These are phyloP conservation scores for Macrophya alboannulata DNA, from an alignment of 2,888 invertebrate species.

Conservation along the genomic window DNA sequence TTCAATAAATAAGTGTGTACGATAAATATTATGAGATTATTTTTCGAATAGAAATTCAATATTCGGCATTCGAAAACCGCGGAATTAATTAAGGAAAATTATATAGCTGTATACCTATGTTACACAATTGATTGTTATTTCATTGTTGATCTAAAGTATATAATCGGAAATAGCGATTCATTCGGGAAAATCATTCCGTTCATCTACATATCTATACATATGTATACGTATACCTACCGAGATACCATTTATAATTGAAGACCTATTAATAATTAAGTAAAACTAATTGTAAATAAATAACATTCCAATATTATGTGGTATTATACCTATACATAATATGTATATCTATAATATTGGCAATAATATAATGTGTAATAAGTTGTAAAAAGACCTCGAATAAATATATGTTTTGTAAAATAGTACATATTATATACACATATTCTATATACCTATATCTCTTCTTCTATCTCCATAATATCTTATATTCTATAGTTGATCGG, in stretches of 20 bases:
- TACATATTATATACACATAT: constrained; percentile 1
- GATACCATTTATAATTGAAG: neutral
- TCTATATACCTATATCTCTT: neutral
- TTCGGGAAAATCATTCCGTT: neutral
- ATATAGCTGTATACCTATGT: neutral
- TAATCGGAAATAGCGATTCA: neutral
- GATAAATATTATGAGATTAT: neutral
- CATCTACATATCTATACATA: neutral
- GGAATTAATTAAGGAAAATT: neutral
- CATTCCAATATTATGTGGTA: neutral
- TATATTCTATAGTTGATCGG: neutral
- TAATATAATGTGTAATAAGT: constrained; percentile 62
- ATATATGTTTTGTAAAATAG: constrained; percentile 66
- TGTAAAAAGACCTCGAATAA: constrained; percentile 68
- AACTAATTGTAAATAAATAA: constrained; percentile 42
- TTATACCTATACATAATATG: neutral
- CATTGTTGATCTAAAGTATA: neutral
- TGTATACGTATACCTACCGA: neutral
- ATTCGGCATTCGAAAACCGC: neutral
- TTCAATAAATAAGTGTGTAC: neutral
- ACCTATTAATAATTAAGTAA: constrained; percentile 12
- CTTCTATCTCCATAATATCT: neutral
- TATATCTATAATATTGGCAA: constrained; percentile 7
- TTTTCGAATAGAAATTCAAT: constrained; percentile 6
- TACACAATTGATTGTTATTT: neutral